These are phyloP conservation scores for Tachina grossa DNA, from an alignment of 2,888 invertebrate species.

Conservation along the genomic window DNA sequence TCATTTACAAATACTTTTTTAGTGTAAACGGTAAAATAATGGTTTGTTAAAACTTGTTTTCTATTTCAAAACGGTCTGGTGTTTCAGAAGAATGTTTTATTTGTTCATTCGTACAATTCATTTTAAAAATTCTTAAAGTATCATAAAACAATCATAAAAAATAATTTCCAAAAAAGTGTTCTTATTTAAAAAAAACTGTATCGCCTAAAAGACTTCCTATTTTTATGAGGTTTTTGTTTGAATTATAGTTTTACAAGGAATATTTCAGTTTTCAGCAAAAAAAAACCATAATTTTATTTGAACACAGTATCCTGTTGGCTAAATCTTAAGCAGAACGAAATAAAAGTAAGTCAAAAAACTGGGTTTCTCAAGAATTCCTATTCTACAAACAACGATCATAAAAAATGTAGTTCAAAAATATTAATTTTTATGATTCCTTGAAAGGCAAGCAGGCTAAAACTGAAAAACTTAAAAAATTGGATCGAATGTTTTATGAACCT, in stretches of 20 bases:
- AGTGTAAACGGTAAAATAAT: no score
- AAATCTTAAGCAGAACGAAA: constrained; percentile 40
- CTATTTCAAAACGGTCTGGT: no score
- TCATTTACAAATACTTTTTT: no score
- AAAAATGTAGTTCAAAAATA: constrained; percentile 66
- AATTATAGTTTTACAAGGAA: constrained; percentile 43
- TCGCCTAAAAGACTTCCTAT: constrained; percentile 56
- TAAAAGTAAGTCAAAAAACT: constrained; percentile 64
- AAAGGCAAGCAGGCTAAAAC: constrained; percentile 37
- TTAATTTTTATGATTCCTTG: constrained; percentile 57
- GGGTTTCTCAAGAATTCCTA: constrained; percentile 55
- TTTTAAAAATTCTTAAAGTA: constrained; percentile 17
- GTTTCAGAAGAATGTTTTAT: no score
- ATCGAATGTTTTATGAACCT: constrained; percentile 66
- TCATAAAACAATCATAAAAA: constrained; percentile 33
- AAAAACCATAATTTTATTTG: constrained; percentile 45
- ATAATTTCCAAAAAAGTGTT: constrained; percentile 52
- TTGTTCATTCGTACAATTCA: background rate
- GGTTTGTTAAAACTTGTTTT: no score
- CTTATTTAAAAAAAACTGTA: constrained; percentile 64
- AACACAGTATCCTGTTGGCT: constrained; percentile 38
- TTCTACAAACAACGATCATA: constrained; percentile 41
- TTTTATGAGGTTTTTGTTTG: constrained; percentile 57
- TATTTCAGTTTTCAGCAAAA: constrained; percentile 17
- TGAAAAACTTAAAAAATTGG: constrained; percentile 69